Conservation (phyloP, 2,888 invertebrate genomes). For the Hirtodrosophila cameraria region DNA sequence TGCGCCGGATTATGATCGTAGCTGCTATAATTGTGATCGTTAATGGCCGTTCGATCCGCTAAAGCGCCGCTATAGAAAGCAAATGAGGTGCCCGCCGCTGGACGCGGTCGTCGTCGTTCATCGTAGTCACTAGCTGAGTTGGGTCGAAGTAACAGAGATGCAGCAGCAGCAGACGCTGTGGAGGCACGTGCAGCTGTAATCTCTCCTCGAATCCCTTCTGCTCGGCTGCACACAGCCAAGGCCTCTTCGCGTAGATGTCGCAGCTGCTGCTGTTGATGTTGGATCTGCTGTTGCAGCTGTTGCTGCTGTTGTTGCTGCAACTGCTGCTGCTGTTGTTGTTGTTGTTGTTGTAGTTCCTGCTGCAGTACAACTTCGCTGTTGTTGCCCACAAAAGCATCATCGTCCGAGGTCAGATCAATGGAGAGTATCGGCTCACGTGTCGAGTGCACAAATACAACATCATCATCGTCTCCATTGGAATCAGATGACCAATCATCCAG, state of each 20-base stretch:
- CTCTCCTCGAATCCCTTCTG: constrained; percentile 14
- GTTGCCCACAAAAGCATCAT: constrained; percentile 82
- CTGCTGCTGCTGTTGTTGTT: constrained; percentile 16
- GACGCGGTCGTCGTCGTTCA: constrained; percentile 41
- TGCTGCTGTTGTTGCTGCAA: constrained; percentile 7
- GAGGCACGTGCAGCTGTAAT: constrained; percentile 1
- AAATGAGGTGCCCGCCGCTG: constrained; percentile 63
- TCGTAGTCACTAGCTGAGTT: constrained; percentile 52
- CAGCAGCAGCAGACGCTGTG: neutral
- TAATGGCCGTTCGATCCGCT: constrained; percentile 63
- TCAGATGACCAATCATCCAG: constrained; percentile 89
- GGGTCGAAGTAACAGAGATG: constrained; percentile 39
- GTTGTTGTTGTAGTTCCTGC: constrained; percentile 2
- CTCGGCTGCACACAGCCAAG: constrained; percentile 18
- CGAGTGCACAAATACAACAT: constrained; percentile 85
- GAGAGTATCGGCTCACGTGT: constrained; percentile 85
- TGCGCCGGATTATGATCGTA: constrained; percentile 53
- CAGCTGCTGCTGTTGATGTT: constrained; percentile 8
- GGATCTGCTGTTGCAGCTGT: constrained; percentile 7
- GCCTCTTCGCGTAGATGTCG: constrained; percentile 25
- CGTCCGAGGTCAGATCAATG: constrained; percentile 87
- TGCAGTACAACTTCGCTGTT: constrained; percentile 25
- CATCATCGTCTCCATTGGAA: constrained; percentile 87
- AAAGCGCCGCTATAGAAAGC: constrained; percentile 67
- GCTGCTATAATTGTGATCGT: constrained; percentile 67